Conservation (phyloP, 2,888 invertebrate genomes). For the Clunio marinus region DNA sequence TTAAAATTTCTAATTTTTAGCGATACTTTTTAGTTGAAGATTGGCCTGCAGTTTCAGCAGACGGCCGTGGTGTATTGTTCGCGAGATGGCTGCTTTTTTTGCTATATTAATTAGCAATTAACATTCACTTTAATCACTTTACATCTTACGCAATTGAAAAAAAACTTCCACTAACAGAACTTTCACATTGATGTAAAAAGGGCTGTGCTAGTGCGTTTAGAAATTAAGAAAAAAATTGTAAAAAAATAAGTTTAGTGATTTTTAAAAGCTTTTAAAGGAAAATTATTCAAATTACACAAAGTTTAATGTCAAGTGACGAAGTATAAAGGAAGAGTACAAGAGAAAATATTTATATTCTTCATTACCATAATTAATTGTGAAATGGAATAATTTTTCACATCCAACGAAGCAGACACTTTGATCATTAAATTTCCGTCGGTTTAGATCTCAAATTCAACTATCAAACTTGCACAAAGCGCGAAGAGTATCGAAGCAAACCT, state of each 20-base stretch:
- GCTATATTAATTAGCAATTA: too few species aligned
- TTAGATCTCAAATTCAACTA: neutral
- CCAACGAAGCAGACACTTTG: neutral
- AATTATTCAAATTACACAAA: too few species aligned
- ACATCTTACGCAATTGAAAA: neutral
- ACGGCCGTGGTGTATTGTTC: too few species aligned
- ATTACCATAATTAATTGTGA: neutral
- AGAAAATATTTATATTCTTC: neutral
- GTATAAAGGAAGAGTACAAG: neutral
- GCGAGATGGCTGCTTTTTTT: neutral
- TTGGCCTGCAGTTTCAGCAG: neutral
- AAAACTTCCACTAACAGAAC: neutral
- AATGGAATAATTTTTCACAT: neutral
- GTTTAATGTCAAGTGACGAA: neutral
- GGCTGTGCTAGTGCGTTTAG: slow-evolving; percentile 6
- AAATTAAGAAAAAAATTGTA: neutral
- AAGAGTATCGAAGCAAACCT: neutral
- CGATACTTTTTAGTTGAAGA: slow-evolving; percentile 18
- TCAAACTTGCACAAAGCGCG: neutral
- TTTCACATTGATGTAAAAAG: neutral
- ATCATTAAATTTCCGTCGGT: neutral
- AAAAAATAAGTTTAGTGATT: neutral
- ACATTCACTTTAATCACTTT: neutral
- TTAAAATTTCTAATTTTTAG: slow-evolving; percentile 6
- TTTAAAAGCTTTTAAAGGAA: neutral